Conservation (phyloP, 2,888 invertebrate genomes). For the Ephialtes manifestator region DNA sequence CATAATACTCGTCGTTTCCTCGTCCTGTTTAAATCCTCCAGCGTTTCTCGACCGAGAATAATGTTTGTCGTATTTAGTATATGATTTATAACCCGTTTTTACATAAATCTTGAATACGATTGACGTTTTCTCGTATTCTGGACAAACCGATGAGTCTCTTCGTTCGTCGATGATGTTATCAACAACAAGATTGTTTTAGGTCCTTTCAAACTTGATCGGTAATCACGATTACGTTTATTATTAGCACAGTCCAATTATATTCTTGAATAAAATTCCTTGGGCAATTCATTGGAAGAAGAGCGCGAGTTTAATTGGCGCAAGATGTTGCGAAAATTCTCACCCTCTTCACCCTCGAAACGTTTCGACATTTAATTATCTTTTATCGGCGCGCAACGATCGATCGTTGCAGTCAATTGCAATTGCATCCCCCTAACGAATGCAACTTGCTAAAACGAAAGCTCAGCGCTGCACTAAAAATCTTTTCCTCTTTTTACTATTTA, state of each 20-base stretch:
- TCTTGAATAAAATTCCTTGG: not conserved
- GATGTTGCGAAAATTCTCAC: constrained; percentile 37
- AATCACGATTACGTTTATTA: too few relatives aligned
- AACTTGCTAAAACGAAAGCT: not conserved
- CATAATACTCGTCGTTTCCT: constrained; percentile 55
- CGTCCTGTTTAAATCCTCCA: not conserved
- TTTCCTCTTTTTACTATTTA: not conserved
- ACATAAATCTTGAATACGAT: not conserved
- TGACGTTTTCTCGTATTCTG: not conserved
- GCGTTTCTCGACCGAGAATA: not conserved
- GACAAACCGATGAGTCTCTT: not conserved
- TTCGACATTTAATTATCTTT: constrained; percentile 54
- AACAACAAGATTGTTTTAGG: too few relatives aligned
- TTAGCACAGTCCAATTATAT: not conserved
- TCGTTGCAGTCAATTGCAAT: constrained; percentile 20
- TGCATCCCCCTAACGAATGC: constrained; percentile 11
- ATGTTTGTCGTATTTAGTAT: not conserved
- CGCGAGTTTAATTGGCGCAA: constrained; percentile 1
- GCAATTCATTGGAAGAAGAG: not conserved
- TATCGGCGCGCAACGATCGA: constrained; percentile 38
- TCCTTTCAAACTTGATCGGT: too few relatives aligned
- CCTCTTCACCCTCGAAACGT: constrained; percentile 1
- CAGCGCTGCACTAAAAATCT: not conserved
- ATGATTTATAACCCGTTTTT: not conserved
- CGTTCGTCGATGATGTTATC: too few relatives aligned